Percentiles rank a stretch among this genome's conserved stretches.
Conservation (phyloP, 1,140 invertebrate genomes). For the Drosophila trapezifrons region DNA sequence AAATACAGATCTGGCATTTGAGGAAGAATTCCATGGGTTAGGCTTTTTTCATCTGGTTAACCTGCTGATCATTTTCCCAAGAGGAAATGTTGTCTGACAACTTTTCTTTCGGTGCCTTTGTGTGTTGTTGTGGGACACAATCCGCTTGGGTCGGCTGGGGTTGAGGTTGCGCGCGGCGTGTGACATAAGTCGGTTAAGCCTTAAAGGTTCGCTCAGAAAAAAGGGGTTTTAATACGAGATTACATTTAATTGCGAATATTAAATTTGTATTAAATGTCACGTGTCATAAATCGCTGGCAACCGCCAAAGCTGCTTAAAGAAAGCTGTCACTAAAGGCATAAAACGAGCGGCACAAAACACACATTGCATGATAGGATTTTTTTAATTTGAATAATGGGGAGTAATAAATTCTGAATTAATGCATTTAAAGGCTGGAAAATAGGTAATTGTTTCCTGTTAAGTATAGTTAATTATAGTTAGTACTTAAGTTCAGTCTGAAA, state of each 20-base stretch:
- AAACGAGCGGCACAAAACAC: background rate
- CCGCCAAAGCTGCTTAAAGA: slow-evolving; percentile 30
- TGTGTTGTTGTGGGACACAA: slow-evolving; percentile 12
- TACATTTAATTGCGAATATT: slow-evolving; percentile 52
- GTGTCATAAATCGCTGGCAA: slow-evolving; percentile 38
- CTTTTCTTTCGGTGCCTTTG: background rate
- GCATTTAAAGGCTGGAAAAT: too few relatives aligned
- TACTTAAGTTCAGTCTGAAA: too few relatives aligned
- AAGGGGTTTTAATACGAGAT: slow-evolving; percentile 35
- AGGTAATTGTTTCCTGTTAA: too few relatives aligned
- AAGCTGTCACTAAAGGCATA: background rate
- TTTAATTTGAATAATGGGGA: background rate
- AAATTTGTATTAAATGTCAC: slow-evolving; percentile 47
- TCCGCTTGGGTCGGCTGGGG: background rate
- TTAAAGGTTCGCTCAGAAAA: slow-evolving; percentile 25
- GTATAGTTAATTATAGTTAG: background rate
- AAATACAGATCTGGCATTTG: too few relatives aligned
- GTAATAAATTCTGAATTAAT: background rate
- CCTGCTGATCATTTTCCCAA: too few relatives aligned
- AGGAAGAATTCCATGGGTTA: too few relatives aligned
- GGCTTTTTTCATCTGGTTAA: too few relatives aligned
- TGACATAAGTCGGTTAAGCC: slow-evolving; percentile 33
- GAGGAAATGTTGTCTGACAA: too few relatives aligned
- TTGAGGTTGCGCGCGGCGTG: slow-evolving; percentile 6
- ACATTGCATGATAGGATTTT: too few relatives aligned